These are phyloP conservation scores for Saccostrea cuccullata DNA, from an alignment of 1,140 invertebrate genomes.

Conservation along the genomic window DNA sequence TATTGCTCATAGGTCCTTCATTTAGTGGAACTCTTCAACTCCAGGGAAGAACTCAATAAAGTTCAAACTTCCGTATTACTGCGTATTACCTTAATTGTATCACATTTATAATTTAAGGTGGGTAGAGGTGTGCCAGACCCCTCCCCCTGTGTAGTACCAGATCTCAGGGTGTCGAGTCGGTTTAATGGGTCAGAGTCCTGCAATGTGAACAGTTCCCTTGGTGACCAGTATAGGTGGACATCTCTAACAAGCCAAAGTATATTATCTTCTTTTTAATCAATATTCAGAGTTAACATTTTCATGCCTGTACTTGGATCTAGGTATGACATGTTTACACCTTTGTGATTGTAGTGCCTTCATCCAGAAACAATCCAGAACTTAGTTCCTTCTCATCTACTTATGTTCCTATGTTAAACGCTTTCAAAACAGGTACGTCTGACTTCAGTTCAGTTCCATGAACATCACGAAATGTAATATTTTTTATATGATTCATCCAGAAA, in stretches of 20 bases:
- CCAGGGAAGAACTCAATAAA: too few species aligned
- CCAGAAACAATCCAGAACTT: neutral
- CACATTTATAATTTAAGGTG: neutral
- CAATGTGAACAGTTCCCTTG: neutral
- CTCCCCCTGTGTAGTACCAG: slow-evolving; percentile 5
- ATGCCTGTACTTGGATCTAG: neutral
- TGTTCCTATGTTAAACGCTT: slow-evolving; percentile 44
- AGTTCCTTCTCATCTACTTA: slow-evolving; percentile 34
- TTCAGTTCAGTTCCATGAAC: neutral
- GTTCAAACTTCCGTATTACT: too few species aligned
- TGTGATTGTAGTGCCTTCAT: neutral
- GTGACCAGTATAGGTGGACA: neutral
- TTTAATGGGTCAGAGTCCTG: neutral
- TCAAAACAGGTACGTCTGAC: slow-evolving; percentile 8
- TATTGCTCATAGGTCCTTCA: too few species aligned
- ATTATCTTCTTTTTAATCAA: neutral
- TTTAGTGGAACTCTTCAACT: too few species aligned
- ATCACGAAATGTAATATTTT: neutral
- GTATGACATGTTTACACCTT: neutral
- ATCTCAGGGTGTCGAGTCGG: neutral
- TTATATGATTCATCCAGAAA: neutral
- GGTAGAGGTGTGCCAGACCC: neutral
- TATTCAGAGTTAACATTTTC: neutral
- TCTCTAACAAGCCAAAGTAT: neutral
- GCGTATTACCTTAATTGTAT: too few species aligned